Conservation (phyloP, 2,888 invertebrate species). For the Meloe dianella region DNA sequence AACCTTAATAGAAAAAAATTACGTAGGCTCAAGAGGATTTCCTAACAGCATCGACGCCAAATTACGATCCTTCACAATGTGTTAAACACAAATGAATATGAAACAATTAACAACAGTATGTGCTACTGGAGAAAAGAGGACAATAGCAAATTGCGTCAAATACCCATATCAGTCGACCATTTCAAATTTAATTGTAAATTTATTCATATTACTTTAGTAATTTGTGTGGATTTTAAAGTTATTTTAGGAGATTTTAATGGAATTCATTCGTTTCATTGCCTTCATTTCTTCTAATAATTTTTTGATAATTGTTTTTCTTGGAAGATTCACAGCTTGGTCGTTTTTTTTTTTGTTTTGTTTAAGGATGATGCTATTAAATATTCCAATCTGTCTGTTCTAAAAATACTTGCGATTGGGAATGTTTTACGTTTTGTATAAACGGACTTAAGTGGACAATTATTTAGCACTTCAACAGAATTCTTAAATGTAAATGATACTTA, state of each 20-base stretch:
- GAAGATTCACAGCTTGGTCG: not conserved
- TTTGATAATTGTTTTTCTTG: not conserved
- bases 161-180: not conserved
- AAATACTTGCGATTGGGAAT: not conserved
- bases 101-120: not conserved
- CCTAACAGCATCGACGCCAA: not conserved
- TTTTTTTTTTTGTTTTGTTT: not conserved
- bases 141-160: slow-evolving; percentile 1
- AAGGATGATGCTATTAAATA: not conserved
- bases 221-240: not conserved
- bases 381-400: slow-evolving; percentile 5
- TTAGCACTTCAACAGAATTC: too few species aligned
- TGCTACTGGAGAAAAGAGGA: not conserved
- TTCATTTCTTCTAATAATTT: too few species aligned
- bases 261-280: too few species aligned
- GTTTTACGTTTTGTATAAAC: not conserved
- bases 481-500: not conserved
- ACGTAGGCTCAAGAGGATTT: not conserved
- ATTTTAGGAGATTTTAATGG: too few species aligned
- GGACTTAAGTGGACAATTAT: not conserved
- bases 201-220: not conserved
- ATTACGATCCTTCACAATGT: too few species aligned
- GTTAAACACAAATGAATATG: too few species aligned
- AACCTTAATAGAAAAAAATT: not conserved
- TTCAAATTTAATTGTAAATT: slow-evolving; percentile 3